A percentile compares a stretch with the other conserved stretches of the same genome.
These are phyloP conservation scores for Sinocyclocheilus anshuiensis DNA, from an alignment of 2,113 vertebrate species.

Conservation along the genomic window DNA sequence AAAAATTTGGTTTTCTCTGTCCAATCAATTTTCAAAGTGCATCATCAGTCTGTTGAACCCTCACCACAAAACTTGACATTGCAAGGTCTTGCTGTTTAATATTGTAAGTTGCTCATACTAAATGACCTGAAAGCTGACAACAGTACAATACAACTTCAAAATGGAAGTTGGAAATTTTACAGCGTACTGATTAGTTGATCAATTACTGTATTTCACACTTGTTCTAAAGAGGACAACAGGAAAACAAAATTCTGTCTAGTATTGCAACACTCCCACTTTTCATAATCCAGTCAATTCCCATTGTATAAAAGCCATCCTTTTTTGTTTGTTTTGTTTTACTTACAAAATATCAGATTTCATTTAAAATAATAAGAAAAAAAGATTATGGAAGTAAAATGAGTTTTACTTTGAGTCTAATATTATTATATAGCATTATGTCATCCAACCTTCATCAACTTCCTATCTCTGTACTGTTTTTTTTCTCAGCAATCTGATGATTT, in stretches of 20 bases:
- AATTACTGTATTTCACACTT: background rate
- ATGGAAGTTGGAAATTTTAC: background rate
- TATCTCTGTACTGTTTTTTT: conserved; percentile 53
- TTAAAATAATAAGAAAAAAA: background rate
- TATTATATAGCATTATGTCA: background rate
- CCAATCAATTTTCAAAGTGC: background rate
- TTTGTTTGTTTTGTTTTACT: background rate
- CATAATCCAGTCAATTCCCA: background rate
- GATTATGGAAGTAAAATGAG: background rate
- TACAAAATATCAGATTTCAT: background rate
- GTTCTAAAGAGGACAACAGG: background rate
- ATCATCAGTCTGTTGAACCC: background rate
- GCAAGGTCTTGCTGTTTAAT: background rate
- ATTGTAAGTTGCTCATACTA: background rate
- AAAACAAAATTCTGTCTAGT: background rate
- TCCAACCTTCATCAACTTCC: conserved; percentile 1
- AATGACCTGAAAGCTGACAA: background rate
- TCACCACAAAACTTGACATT: background rate
- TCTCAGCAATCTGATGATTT: conserved; percentile 75
- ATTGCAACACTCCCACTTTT: background rate
- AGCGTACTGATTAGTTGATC: background rate
- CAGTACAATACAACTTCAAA: too few species aligned
- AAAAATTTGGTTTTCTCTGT: too few species aligned
- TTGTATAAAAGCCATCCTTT: background rate
- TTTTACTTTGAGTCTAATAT: background rate